Evolutionary conservation across 2,797 vertebrate species (phyloP).

Genomic region (Diglossa cyanea): DNA sequence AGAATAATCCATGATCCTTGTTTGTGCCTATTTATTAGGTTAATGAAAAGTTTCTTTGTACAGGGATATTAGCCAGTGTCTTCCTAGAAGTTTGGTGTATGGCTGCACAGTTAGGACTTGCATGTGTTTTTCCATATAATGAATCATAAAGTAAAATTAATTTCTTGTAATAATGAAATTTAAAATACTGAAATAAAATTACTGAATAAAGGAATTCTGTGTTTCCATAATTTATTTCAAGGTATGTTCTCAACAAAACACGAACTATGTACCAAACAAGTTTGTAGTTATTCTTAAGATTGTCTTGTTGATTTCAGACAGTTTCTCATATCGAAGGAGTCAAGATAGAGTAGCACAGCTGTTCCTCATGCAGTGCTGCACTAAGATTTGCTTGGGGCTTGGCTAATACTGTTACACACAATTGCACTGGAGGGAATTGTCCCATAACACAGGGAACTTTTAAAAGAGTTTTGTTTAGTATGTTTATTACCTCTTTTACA

Average conservation of each 20-base stretch:
- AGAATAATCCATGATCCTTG: background rate
- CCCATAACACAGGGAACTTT: background rate
- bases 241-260: background rate
- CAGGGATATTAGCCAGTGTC: background rate
- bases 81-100: background rate
- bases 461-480: background rate
- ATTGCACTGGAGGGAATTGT: background rate
- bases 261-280: background rate
- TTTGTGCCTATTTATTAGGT: background rate
- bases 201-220: background rate
- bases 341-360: background rate
- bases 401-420: background rate
- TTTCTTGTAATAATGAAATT: background rate
- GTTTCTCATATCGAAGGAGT: background rate
- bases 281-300: background rate
- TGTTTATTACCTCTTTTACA: background rate
- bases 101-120: background rate
- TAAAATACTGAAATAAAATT: background rate
- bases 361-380: fast-evolving
- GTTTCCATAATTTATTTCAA: background rate
- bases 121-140: background rate
- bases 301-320: background rate
- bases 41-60: background rate
- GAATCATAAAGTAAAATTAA: background rate
- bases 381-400: background rate